These are phyloP conservation scores for Zosterops japonicus DNA, from an alignment of 2,113 vertebrate species.

Conservation along the genomic window DNA sequence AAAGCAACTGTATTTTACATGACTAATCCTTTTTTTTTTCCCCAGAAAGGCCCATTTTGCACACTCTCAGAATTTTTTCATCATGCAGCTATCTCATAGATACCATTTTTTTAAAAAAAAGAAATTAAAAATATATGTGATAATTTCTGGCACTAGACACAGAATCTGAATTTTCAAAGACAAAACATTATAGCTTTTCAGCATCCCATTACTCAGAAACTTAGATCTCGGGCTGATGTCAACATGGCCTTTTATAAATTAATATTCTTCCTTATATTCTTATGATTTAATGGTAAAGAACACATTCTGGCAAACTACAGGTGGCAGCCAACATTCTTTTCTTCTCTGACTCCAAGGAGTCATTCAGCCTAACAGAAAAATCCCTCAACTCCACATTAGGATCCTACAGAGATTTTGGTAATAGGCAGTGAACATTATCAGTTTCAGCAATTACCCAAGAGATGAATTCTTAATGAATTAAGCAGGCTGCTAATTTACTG, in stretches of 20 bases:
- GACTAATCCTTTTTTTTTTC: not conserved
- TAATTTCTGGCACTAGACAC: not conserved
- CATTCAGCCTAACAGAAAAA: conserved; percentile 17
- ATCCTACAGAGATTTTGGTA: conserved; percentile 18
- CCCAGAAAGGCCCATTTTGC: not conserved
- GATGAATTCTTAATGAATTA: conserved; percentile 44
- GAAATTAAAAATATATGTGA: not conserved
- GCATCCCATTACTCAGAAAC: not conserved
- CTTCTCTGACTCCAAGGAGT: not conserved
- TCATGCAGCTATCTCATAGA: not conserved
- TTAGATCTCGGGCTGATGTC: not conserved
- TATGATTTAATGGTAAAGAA: not conserved
- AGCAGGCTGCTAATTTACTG: conserved; percentile 29
- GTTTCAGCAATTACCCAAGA: conserved; percentile 28
- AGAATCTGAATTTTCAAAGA: not conserved
- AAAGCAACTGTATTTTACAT: not conserved
- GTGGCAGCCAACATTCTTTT: not conserved
- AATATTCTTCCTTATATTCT: not conserved
- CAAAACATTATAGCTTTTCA: not conserved
- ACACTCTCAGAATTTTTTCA: not conserved
- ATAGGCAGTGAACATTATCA: conserved; percentile 39
- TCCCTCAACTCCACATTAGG: conserved; percentile 2
- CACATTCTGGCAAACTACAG: not conserved
- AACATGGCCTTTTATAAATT: not conserved
- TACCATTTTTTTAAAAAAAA: not conserved